Percentiles rank a stretch among this genome's conserved stretches.
phyloP scores from a whole-genome alignment of 2,797 vertebrate genomes.

The Poecile montanus region DNA sequence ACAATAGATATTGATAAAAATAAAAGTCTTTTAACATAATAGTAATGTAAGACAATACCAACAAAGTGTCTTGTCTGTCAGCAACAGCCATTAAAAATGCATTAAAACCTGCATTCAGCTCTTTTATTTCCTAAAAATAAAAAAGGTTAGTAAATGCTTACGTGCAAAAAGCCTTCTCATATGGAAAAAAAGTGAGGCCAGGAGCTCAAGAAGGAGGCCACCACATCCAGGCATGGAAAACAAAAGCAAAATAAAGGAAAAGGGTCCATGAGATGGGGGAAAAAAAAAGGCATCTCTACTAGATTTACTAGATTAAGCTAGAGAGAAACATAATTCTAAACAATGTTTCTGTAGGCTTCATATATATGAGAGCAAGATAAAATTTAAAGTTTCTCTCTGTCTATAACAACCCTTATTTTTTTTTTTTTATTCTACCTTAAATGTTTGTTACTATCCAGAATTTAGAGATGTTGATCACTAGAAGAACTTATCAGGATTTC shows the following conservation, averaged over 20 bases:
- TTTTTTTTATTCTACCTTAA: background rate
- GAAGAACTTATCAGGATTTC: background rate
- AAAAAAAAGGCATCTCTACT: background rate
- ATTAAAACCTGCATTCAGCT: constrained; percentile 68
- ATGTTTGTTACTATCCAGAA: background rate
- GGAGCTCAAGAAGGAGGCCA: constrained; percentile 45
- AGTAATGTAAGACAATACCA: constrained; percentile 71
- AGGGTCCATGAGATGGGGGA: background rate
- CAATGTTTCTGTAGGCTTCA: background rate
- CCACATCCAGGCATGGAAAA: constrained; percentile 59
- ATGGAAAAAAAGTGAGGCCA: constrained; percentile 41
- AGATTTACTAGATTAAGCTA: constrained; percentile 5
- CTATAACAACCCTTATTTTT: background rate
- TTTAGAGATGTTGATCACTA: background rate
- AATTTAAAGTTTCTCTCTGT: constrained; percentile 35
- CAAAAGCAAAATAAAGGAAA: constrained; percentile 64
- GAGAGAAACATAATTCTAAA: constrained; percentile 54
- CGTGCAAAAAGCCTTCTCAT: constrained; percentile 55
- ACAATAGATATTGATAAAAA: constrained; percentile 77
- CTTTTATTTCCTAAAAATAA: constrained; percentile 73
- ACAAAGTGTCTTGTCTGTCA: constrained; percentile 66
- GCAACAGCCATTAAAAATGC: constrained; percentile 74
- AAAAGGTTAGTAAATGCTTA: constrained; percentile 61
- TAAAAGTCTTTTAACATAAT: constrained; percentile 76
- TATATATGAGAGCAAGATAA: constrained; percentile 17